These are phyloP conservation scores for Turritopsis rubra DNA, from an alignment of 30 jellyfish, hydroid and myxozoan genomes.

Conservation along the genomic window DNA sequence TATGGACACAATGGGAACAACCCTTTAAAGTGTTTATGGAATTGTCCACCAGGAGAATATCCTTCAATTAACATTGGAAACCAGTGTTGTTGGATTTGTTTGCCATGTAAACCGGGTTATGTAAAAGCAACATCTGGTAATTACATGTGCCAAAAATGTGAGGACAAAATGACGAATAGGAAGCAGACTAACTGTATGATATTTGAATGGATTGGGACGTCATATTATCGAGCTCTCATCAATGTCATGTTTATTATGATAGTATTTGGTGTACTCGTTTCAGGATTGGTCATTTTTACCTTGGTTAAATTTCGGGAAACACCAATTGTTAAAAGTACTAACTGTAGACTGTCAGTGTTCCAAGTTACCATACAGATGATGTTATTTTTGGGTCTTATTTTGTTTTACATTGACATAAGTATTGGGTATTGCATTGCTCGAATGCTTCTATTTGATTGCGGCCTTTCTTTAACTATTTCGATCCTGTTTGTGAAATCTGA, in stretches of 20 bases:
- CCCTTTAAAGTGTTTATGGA: background rate
- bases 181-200: background rate
- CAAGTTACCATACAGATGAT: slow-evolving; percentile 5
- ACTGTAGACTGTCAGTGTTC: background rate
- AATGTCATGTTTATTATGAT: background rate
- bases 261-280: background rate
- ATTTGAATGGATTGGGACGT: background rate
- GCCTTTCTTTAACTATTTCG: background rate
- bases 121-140: slow-evolving; percentile 3
- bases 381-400: background rate
- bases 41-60: slow-evolving; percentile 2
- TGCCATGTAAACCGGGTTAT: background rate
- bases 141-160: background rate
- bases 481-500: slow-evolving; percentile 3
- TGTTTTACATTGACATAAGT: background rate
- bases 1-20: background rate
- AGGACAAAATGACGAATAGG: background rate
- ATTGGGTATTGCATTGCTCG: background rate
- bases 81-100: slow-evolving; percentile 26
- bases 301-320: slow-evolving; percentile 8
- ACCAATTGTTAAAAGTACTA: background rate
- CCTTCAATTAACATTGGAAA: background rate
- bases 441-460: background rate
- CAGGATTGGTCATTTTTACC: background rate
- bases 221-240: background rate